Conservation (phyloP, 2,113 vertebrate species). For the Equus przewalskii region DNA sequence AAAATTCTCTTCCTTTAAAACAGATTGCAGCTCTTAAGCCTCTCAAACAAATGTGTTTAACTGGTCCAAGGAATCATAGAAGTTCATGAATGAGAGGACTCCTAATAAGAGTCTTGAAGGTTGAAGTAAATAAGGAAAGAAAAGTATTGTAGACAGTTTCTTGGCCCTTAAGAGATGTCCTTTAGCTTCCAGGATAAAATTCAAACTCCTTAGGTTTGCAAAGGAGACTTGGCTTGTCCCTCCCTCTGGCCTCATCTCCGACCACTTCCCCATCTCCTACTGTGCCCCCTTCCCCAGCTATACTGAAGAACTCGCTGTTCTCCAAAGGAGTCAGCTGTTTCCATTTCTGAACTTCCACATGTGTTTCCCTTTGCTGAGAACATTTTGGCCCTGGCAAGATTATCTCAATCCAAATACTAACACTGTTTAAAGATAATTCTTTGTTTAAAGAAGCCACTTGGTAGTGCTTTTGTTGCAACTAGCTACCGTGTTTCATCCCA, state of each 20-base stretch:
- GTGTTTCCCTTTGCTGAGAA: slow-evolving; percentile 9
- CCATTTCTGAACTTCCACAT: neutral
- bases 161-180: neutral
- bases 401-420: slow-evolving; percentile 16
- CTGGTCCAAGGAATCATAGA: neutral
- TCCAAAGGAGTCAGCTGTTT: neutral
- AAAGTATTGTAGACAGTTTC: neutral
- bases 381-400: slow-evolving; percentile 6
- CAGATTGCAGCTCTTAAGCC: neutral
- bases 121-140: neutral
- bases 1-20: neutral
- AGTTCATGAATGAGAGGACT: neutral
- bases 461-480: neutral
- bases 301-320: neutral
- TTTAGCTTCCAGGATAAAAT: neutral
- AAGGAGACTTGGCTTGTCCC: neutral
- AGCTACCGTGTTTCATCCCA: neutral
- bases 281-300: neutral
- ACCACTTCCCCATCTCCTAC: neutral
- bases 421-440: slow-evolving; percentile 37
- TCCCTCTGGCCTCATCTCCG: neutral
- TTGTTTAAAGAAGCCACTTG: slow-evolving; percentile 29
- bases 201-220: neutral
- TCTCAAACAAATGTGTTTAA: neutral
- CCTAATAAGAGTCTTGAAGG: neutral